These are phyloP conservation scores for Cottoperca gobio DNA, from an alignment of 2,797 vertebrate species.

Conservation along the genomic window DNA sequence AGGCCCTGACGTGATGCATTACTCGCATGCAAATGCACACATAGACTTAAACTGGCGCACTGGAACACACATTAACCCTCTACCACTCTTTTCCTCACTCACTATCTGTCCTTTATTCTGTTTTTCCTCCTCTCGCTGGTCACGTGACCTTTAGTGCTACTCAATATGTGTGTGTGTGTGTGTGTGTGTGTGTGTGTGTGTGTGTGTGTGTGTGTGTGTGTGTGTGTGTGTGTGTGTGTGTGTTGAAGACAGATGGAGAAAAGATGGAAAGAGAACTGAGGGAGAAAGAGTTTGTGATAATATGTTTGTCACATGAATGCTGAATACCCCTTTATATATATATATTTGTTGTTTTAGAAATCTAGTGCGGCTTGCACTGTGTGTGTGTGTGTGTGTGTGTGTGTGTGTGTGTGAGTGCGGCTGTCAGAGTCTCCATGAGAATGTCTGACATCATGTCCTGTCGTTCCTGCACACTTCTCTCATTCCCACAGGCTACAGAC, in stretches of 20 bases:
- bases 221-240: background rate
- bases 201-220: too few relatives aligned
- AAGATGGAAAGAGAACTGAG: background rate
- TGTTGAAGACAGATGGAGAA: slow-evolving; percentile 2
- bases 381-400: slow-evolving; percentile 23
- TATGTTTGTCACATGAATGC: slow-evolving; percentile 31
- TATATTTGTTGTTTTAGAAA: too few relatives aligned
- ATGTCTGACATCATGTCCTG: slow-evolving; percentile 76
- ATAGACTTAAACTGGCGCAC: background rate
- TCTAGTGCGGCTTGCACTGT: background rate
- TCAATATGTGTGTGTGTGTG: too few relatives aligned
- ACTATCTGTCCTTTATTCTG: background rate
- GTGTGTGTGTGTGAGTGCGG: background rate
- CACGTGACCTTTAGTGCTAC: background rate
- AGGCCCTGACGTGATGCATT: slow-evolving; percentile 55
- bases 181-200: too few relatives aligned
- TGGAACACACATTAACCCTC: background rate
- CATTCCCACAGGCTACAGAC: slow-evolving; percentile 70
- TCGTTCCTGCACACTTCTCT: slow-evolving; percentile 68
- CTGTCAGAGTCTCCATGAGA: slow-evolving; percentile 50
- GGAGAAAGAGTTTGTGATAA: slow-evolving; percentile 4
- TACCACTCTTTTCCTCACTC: background rate
- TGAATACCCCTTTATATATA: too few relatives aligned
- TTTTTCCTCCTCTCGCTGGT: background rate
- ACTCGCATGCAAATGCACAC: slow-evolving; percentile 48